Evolutionary conservation across 2,797 vertebrate species (phyloP).

Genomic region (Sebastes goodei): DNA sequence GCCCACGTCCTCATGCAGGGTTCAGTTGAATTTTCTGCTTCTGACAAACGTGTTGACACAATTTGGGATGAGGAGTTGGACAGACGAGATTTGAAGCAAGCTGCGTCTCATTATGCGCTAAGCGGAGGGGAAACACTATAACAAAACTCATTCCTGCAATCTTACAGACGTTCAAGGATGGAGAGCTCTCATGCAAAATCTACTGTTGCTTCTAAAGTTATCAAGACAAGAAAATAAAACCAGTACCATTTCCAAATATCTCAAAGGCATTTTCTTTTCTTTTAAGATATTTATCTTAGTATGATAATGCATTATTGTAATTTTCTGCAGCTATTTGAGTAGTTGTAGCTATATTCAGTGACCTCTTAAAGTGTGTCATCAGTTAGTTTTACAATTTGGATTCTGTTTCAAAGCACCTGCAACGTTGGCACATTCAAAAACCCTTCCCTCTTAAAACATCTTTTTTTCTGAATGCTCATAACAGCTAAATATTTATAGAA

Average conservation of each 20-base stretch:
- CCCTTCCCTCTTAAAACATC: slow-evolving; percentile 47
- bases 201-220: background rate
- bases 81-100: background rate
- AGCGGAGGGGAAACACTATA: slow-evolving; percentile 2
- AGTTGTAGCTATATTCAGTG: background rate
- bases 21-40: background rate
- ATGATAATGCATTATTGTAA: background rate
- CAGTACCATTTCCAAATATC: slow-evolving; percentile 1
- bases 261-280: background rate
- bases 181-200: background rate
- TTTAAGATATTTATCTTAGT: slow-evolving; percentile 1
- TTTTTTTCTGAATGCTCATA: slow-evolving; percentile 53
- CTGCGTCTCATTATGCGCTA: slow-evolving; percentile 18
- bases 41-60: slow-evolving; percentile 4
- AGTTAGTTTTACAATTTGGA: slow-evolving; percentile 10
- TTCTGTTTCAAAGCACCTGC: slow-evolving; percentile 65
- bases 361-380: slow-evolving; percentile 9
- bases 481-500: slow-evolving; percentile 77
- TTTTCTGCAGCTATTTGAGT: background rate
- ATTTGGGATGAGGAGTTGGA: slow-evolving; percentile 9
- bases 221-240: background rate
- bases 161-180: background rate
- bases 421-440: slow-evolving; percentile 40
- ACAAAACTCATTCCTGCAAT: slow-evolving; percentile 5
- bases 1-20: background rate